A percentile compares a stretch with the other conserved stretches of the same genome.
phyloP scores from a whole-genome alignment of 2,797 vertebrate genomes.

The Artibeus jamaicensis region DNA sequence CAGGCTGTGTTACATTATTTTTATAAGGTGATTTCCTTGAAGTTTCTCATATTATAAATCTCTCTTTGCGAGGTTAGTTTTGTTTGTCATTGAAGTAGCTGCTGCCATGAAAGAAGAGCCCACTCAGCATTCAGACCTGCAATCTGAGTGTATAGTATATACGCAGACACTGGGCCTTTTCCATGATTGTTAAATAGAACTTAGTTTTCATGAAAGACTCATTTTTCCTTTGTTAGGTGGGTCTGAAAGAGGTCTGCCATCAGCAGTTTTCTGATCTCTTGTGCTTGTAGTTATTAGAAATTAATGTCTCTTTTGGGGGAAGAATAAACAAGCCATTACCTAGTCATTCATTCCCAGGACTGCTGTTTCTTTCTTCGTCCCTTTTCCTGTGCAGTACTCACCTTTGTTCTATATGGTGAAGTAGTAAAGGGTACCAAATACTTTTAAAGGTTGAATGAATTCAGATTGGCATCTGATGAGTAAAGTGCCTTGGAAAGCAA shows the following conservation, averaged over 20 bases:
- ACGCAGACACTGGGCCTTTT: background rate
- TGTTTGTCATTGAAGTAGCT: background rate
- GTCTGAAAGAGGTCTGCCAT: background rate
- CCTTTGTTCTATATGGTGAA: background rate
- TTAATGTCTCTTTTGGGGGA: background rate
- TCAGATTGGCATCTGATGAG: conserved; percentile 3
- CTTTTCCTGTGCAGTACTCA: background rate
- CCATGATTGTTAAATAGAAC: background rate
- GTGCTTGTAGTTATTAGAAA: background rate
- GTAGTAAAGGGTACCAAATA: background rate
- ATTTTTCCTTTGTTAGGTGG: conserved; percentile 8
- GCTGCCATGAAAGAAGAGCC: background rate
- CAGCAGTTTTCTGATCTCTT: conserved; percentile 4
- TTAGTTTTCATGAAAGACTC: conserved; percentile 21
- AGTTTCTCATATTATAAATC: background rate
- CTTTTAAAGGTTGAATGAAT: conserved; percentile 24
- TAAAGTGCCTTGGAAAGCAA: conserved; percentile 12
- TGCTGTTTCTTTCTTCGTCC: background rate
- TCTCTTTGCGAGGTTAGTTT: conserved; percentile 26
- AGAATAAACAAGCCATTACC: background rate
- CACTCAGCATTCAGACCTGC: background rate
- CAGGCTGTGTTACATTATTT: background rate
- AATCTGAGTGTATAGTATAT: background rate
- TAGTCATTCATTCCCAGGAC: background rate
- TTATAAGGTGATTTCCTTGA: background rate